Base-by-base conservation (phyloP, 2,113 vertebrate species). In the Oplegnathus fasciatus region DNA sequence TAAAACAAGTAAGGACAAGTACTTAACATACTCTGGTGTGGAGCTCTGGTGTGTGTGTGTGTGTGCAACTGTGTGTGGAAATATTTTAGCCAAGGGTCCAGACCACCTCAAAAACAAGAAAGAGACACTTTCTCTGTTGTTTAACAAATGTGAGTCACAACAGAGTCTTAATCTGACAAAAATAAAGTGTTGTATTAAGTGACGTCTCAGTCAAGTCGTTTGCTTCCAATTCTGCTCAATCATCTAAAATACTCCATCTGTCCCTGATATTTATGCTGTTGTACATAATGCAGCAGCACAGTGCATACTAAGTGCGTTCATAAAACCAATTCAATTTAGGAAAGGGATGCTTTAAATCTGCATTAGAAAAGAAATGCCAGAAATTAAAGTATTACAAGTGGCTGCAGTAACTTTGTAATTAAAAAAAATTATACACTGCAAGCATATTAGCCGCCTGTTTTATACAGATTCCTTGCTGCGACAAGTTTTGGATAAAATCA, bases 1-100 rank as follows among this genome's bases (percentile, higher is more conserved):
- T n/a, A 66, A 74, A 32, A 66, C n/a, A 24, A 67, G 28, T 22
- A 62, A 54, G 24, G 48, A 48, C 40, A 75, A 78, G 54, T 65
- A 37, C 46, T 44, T 78, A n/a, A 69, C 48, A 73, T 32, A 57
- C 65, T 75, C 26, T 5, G 26, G 17, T 54, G n/a, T 55, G 37
- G 13, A 42, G 52, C 34, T 7, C 42, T 52, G n/a, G 26, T 32
- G 40, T 11, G 1, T 30, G 14, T 54, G 20, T 22, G 14, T 55
- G 34, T 70, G 3, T 55, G 24, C 44, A 46, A 44, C 42, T 32
- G 28, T 11, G 13, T 48, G 54, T 34, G 57, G 72, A 46, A 60
- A 61, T 72, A 30, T 67, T 75, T 55, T n/a, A 52, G 55, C 6
- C 54, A 64, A 64, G 34, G 80, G 62, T 61, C 40, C 69, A 70